phyloP scores from a whole-genome alignment of 2,113 vertebrate species.

The Podiceps cristatus region DNA sequence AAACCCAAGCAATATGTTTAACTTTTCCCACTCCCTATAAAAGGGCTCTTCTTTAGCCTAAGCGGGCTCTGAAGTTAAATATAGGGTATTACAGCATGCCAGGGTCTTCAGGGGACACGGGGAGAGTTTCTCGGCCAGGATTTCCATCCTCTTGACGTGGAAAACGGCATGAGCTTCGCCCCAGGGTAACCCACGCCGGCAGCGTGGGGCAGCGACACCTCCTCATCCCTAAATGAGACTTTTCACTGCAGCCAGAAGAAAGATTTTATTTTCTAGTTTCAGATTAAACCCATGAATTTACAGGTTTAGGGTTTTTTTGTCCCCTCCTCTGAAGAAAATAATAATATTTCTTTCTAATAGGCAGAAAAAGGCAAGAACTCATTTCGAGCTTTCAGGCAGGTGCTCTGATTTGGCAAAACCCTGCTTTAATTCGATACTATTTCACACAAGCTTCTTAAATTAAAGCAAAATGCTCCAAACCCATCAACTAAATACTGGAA shows the following conservation, averaged over 20 bases:
- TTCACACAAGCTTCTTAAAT: neutral
- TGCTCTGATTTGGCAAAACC: neutral
- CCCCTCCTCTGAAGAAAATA: neutral
- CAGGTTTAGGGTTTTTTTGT: too few relatives aligned
- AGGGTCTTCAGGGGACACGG: neutral
- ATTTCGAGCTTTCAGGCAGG: neutral
- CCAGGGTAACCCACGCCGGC: neutral
- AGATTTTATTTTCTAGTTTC: neutral
- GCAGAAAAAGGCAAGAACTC: neutral
- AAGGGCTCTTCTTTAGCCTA: neutral
- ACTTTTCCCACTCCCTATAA: constrained; percentile 15
- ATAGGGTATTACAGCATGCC: neutral
- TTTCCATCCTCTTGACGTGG: neutral
- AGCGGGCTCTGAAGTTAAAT: neutral
- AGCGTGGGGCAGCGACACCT: neutral
- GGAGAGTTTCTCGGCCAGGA: neutral
- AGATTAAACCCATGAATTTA: neutral
- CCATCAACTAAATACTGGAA: neutral
- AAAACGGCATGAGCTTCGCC: fast-evolving
- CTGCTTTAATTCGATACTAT: neutral
- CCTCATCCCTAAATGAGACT: neutral
- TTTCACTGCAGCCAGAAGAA: neutral
- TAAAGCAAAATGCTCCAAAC: neutral
- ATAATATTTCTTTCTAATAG: neutral
- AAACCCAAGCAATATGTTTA: constrained; percentile 12